Evolutionary conservation across 2,797 vertebrate genomes (phyloP), one percentile per base, ranked within the genome.

Genomic region (Poecilia velifera): DNA sequence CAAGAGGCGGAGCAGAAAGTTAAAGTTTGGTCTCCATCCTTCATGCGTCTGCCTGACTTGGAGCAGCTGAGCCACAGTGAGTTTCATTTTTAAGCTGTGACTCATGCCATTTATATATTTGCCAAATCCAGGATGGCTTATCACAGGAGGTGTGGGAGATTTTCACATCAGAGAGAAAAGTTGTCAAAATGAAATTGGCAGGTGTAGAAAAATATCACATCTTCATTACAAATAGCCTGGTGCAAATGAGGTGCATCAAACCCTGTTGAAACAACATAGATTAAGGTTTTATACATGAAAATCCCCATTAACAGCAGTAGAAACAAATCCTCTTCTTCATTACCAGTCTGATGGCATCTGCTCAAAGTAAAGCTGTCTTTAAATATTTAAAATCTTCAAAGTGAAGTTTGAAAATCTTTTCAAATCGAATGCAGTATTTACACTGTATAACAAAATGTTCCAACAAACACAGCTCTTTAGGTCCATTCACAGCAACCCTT

Each of bases 1-100:
- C n/a, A 0, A 72, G 77, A 88, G 81, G 77, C 16, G 25, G 73
- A 91, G 64, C 84, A 82, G 79, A 85, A 78, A 70, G 70, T 9
- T 62, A 86, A 74, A 70, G 72, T 10, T 20, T 95, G 94, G 93
- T 89, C 86, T 73, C 90, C 92, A 0, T 92, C 92, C 34, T 93
- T 90, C 64, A 36, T 49, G 59, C 82, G 62, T 81, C 74, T 3
- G 12, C 78, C 87, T 9, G 66, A 79, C 25, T 18, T 77, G 68
- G 88, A 91, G 59, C 91, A 89, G 71, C 82, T 82, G 70, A 88
- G 57, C 41, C 74, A 82, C 81, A 76, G 95, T 95, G 90, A 91
- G 91, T 93, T 80, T 82, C 2, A 46, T 31, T 83, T 72, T 62
- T 74, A 28, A 64, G 41, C 43, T 70, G 20, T 25, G 39, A 70